Percentiles rank a stretch among this genome's conserved stretches.
Conservation (phyloP, 2,113 vertebrate genomes). For the Dasypus novemcinctus region DNA sequence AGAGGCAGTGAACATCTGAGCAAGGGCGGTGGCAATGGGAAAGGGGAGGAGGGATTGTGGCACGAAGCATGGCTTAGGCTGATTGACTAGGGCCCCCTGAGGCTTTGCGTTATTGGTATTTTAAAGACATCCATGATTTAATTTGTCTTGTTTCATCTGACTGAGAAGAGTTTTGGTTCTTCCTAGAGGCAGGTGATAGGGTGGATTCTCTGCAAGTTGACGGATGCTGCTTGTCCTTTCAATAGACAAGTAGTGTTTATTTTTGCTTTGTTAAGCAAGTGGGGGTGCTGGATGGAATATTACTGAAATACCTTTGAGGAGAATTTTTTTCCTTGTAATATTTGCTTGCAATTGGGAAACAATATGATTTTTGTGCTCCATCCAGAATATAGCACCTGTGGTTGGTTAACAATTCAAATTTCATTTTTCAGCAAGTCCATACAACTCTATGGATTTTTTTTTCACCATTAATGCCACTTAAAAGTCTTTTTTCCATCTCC, state of each 20-base stretch:
- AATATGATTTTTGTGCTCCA: neutral
- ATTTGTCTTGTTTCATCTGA: neutral
- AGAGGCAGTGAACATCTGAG: no score
- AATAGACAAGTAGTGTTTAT: neutral
- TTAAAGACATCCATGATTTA: conserved; percentile 19
- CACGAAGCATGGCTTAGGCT: no score
- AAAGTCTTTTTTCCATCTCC: neutral
- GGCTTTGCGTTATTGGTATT: neutral
- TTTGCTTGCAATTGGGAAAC: neutral
- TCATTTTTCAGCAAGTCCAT: neutral
- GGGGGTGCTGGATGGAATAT: conserved; percentile 31
- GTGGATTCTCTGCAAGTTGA: neutral
- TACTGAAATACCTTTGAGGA: neutral
- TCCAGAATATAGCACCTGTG: neutral
- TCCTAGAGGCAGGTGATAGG: neutral
- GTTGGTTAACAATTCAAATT: neutral
- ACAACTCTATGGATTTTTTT: neutral
- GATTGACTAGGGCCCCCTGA: no score
- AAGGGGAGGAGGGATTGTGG: no score
- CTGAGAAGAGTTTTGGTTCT: neutral
- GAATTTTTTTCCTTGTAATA: neutral
- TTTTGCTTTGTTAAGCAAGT: neutral
- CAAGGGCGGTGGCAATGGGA: no score
- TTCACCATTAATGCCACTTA: accelerated
- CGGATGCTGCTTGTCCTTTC: conserved; percentile 49